Percentiles rank a stretch among this genome's conserved stretches.
These are phyloP conservation scores for Oriolus oriolus DNA, from an alignment of 2,113 vertebrate genomes.

Conservation along the genomic window DNA sequence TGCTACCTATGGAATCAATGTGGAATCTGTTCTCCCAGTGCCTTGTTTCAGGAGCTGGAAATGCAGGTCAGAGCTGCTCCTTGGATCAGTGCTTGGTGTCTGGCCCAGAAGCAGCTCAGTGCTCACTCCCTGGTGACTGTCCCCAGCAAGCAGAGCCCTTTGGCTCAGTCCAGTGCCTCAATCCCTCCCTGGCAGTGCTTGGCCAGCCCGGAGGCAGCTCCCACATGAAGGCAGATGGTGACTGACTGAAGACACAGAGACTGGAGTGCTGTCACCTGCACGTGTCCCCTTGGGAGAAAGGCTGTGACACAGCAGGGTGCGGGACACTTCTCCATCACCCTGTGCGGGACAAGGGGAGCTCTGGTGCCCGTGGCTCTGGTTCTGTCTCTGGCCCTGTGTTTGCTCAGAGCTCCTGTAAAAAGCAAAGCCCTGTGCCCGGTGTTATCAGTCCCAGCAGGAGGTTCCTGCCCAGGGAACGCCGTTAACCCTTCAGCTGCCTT, in stretches of 20 bases:
- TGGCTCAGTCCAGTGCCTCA: neutral
- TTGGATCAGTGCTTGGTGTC: neutral
- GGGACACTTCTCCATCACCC: neutral
- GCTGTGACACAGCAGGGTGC: neutral
- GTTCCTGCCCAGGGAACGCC: neutral
- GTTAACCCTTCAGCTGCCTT: neutral
- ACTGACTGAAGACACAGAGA: accelerated
- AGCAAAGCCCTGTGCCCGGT: neutral
- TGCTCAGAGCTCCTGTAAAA: neutral
- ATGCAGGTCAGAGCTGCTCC: neutral
- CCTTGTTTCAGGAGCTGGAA: neutral
- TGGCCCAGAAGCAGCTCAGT: neutral
- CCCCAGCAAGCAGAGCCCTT: neutral
- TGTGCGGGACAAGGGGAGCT: neutral
- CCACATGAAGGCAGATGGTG: neutral
- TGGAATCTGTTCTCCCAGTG: neutral
- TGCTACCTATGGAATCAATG: neutral
- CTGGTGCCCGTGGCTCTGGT: neutral
- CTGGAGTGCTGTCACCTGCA: neutral
- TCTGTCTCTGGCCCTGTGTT: neutral
- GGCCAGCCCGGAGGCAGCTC: neutral
- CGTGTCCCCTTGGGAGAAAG: neutral
- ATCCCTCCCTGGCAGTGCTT: neutral
- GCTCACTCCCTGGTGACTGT: neutral
- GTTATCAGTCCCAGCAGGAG: neutral